phyloP scores from a whole-genome alignment of 2,797 vertebrate genomes.

The Hyperoplus lanceolatus region DNA sequence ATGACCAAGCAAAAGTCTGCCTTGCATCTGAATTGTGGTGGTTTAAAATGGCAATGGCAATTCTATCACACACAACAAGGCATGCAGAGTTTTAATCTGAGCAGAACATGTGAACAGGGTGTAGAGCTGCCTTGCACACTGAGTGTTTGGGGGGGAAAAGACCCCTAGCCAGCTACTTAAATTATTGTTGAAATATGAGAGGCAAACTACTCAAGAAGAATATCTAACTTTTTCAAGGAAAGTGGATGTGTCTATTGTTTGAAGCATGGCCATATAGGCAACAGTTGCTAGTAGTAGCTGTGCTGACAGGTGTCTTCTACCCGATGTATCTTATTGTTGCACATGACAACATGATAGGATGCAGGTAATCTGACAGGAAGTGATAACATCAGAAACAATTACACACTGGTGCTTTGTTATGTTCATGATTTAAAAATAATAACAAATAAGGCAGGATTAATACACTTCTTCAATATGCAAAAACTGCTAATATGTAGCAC shows the following conservation, averaged over 20 bases:
- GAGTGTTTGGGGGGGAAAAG: neutral
- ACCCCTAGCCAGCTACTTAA: conserved; percentile 12
- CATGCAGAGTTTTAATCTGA: conserved; percentile 8
- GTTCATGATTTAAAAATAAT: neutral
- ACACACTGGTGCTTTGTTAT: conserved; percentile 18
- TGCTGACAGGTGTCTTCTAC: conserved; percentile 36
- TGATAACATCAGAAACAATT: conserved; percentile 12
- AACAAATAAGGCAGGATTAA: neutral
- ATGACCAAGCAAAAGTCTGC: neutral
- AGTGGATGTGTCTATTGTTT: conserved; percentile 45
- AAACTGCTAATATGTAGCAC: neutral
- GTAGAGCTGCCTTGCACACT: neutral
- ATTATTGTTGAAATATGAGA: conserved; percentile 47
- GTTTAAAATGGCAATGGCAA: conserved; percentile 2
- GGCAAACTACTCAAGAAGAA: conserved; percentile 63
- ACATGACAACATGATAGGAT: conserved; percentile 39
- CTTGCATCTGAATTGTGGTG: conserved; percentile 4
- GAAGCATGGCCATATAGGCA: conserved; percentile 30
- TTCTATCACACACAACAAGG: conserved; percentile 1
- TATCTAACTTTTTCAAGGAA: conserved; percentile 46
- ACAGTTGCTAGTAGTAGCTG: conserved; percentile 22
- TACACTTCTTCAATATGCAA: neutral
- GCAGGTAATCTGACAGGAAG: conserved; percentile 6
- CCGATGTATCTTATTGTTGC: conserved; percentile 24
- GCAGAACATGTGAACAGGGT: conserved; percentile 21